Percentiles rank a stretch among this genome's conserved stretches.
Conservation (phyloP, 1,140 invertebrate species). For the Gryon sp. region DNA sequence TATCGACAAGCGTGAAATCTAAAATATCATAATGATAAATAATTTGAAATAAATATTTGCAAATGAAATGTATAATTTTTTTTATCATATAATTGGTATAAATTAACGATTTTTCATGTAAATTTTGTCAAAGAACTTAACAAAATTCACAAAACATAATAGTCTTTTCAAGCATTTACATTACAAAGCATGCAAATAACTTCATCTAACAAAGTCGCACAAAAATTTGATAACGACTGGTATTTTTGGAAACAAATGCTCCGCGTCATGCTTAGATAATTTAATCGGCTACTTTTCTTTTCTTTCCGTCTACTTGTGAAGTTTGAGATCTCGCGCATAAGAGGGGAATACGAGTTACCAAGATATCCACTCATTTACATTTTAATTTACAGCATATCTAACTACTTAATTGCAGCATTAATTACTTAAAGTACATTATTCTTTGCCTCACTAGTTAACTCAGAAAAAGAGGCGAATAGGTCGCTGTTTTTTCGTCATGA, state of each 20-base stretch:
- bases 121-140: no score
- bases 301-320: constrained; percentile 6
- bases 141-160: no score
- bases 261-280: constrained; percentile 24
- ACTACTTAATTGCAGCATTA: constrained; percentile 33
- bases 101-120: no score
- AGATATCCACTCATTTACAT: constrained; percentile 32
- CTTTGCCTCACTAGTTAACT: background rate
- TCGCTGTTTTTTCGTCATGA: constrained; percentile 8
- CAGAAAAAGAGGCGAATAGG: constrained; percentile 25
- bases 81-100: no score
- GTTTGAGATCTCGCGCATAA: constrained; percentile 6
- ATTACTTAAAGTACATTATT: constrained; percentile 31
- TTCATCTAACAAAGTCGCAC: background rate
- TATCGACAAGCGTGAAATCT: no score
- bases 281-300: constrained; percentile 25
- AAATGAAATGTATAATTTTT: no score
- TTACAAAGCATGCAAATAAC: constrained; percentile 34
- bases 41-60: no score
- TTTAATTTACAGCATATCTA: constrained; percentile 34
- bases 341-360: background rate
- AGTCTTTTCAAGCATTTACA: constrained; percentile 29
- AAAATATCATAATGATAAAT: no score
- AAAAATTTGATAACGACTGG: constrained; percentile 10
- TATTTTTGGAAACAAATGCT: constrained; percentile 35